phyloP scores from a whole-genome alignment of 1,140 invertebrate genomes.

The Schmidtea mediterranea region DNA sequence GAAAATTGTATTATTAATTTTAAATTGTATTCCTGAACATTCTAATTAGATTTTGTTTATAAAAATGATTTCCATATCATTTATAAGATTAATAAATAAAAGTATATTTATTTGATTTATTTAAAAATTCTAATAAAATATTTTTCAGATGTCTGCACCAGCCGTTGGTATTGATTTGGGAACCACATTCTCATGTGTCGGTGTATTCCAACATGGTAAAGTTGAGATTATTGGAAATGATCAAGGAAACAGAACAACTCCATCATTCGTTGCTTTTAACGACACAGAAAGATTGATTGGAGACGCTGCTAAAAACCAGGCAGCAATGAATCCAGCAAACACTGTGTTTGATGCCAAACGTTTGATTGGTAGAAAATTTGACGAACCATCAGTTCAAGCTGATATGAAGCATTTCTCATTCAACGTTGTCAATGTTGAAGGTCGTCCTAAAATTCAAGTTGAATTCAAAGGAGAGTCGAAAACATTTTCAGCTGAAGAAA shows the following conservation, averaged over 20 bases:
- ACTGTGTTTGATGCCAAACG: constrained; percentile 68
- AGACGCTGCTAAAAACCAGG: too few relatives aligned
- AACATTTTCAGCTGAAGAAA: background rate
- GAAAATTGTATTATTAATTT: too few relatives aligned
- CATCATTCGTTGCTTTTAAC: constrained; percentile 64
- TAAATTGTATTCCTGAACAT: too few relatives aligned
- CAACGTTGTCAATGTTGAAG: constrained; percentile 49
- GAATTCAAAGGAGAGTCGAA: constrained; percentile 48
- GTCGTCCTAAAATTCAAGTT: constrained; percentile 50
- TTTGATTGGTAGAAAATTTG: constrained; percentile 48
- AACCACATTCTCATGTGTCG: constrained; percentile 31
- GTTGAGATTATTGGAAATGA: too few relatives aligned
- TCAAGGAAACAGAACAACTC: constrained; percentile 62
- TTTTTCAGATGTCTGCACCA: too few relatives aligned
- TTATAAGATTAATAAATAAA: too few relatives aligned
- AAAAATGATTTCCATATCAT: too few relatives aligned
- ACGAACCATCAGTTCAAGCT: constrained; percentile 39
- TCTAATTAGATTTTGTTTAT: too few relatives aligned
- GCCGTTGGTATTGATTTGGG: constrained; percentile 29
- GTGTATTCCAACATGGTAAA: too few relatives aligned
- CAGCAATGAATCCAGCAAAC: constrained; percentile 63
- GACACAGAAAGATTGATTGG: constrained; percentile 59
- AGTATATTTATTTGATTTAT: too few relatives aligned
- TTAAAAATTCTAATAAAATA: too few relatives aligned
- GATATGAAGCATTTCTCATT: constrained; percentile 37